Evolutionary conservation across 37 sponge, comb jelly and placozoan species (phyloP), one percentile per base, ranked within the genome.

Genomic region (Halichondria panicea): DNA sequence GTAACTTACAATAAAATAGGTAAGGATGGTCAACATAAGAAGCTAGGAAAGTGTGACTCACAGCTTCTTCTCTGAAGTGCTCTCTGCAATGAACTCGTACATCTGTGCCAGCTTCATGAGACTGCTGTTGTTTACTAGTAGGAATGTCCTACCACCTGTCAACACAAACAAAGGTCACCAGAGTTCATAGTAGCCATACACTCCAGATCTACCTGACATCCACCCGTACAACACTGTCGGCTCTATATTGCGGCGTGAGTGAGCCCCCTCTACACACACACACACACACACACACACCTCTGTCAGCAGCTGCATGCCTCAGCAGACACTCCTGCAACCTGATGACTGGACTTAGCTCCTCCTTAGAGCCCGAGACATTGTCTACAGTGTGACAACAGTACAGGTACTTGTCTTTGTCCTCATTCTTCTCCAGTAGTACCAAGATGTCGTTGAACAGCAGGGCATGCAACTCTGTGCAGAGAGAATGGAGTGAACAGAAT

Each of bases 1-100:
- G 13, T 48, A 15, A 18, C 11, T 48, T 48, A 48, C 15, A 18
- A 48, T 48, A 48, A 15, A 11, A 48, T 48, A 48, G 52, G 13
- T 18, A 48, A 48, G 52, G 52, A 48, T 15, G 11, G 11, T 15
- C 15, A 48, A 63, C 21, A 32, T n/a, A n/a, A 28, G n/a, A n/a
- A n/a, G n/a, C n/a, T n/a, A 60, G 9, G 24, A 28, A n/a, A 28
- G 24, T 60, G 8, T 63, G 33, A 79, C 77, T 88, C 36, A 89
- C 79, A 62, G 67, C 52, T 77, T 79, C 84, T 87, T 91, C 52
- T 83, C 84, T 41, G n/a, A 58, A 21, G 80, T 60, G 1, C 60
- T 69, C 61, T 87, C 92, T 33, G 85, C 85, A 1, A 54, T 71
- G 63, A 84, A 75, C 74, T 92, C 88, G 38, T 91, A 87, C 92